Percentiles rank a stretch among this genome's conserved stretches.
These are phyloP conservation scores for Yoshiicerus persimilis DNA, from an alignment of 1,140 invertebrate genomes.

Conservation along the genomic window DNA sequence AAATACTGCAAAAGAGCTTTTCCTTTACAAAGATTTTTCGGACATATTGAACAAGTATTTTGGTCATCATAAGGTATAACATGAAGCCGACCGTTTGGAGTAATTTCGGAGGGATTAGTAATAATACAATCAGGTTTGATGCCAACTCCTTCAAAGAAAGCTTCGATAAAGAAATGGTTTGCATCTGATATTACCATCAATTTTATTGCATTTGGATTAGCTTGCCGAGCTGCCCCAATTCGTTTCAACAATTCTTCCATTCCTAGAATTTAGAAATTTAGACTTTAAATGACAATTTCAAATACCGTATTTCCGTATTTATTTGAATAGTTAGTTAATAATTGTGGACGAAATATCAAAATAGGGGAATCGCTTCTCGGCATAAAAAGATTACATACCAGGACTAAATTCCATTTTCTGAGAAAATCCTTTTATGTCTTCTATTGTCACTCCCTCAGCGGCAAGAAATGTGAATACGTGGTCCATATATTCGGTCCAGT, in stretches of 20 bases:
- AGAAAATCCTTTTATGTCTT: neutral
- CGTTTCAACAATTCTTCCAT: constrained; percentile 39
- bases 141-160: neutral
- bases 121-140: constrained; percentile 32
- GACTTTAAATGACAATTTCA: neutral
- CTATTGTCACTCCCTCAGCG: constrained; percentile 29
- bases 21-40: constrained; percentile 47
- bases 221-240: neutral
- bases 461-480: constrained; percentile 35
- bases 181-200: constrained; percentile 44
- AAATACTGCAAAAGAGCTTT: constrained; percentile 37
- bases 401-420: constrained; percentile 14
- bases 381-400: constrained; percentile 3
- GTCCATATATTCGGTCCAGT: constrained; percentile 46
- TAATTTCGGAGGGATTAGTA: constrained; percentile 32
- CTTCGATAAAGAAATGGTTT: constrained; percentile 45
- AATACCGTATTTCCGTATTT: no score
- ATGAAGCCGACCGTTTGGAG: constrained; percentile 12
- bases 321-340: no score
- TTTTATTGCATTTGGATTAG: neutral
- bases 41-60: constrained; percentile 30
- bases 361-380: no score
- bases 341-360: neutral
- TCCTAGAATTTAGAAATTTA: constrained; percentile 17
- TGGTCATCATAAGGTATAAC: constrained; percentile 42